phyloP scores from a whole-genome alignment of 2,797 vertebrate genomes.

The Chromis chromis region DNA sequence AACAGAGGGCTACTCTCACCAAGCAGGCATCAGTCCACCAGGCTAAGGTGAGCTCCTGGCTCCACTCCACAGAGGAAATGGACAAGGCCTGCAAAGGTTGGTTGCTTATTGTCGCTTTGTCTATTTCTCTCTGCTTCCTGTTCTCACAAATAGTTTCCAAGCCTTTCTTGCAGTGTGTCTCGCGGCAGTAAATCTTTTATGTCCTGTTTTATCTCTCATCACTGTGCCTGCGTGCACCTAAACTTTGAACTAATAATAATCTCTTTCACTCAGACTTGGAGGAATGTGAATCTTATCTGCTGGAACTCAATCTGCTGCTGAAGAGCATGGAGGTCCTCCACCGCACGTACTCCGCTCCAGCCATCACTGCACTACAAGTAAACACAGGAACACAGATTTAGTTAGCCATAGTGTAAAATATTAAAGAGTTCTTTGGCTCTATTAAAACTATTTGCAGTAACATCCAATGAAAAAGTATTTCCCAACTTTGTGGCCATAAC shows the following conservation, averaged over 20 bases:
- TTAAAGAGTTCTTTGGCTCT: neutral
- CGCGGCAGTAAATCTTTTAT: neutral
- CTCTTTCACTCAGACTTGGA: constrained; percentile 87
- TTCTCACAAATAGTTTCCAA: neutral
- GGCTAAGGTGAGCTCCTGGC: constrained; percentile 88
- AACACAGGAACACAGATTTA: constrained; percentile 14
- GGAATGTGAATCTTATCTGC: constrained; percentile 90
- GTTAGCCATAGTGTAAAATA: neutral
- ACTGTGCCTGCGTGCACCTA: neutral
- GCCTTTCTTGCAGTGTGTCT: neutral
- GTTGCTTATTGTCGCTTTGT: neutral
- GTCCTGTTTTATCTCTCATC: neutral
- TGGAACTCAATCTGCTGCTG: constrained; percentile 94
- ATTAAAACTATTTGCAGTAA: too few species aligned
- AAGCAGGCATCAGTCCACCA: constrained; percentile 91
- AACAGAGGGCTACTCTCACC: constrained; percentile 85
- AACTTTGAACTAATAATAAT: constrained; percentile 8
- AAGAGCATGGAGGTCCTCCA: constrained; percentile 97
- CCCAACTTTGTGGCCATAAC: neutral
- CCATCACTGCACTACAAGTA: constrained; percentile 94
- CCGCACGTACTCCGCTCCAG: constrained; percentile 91
- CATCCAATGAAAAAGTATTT: neutral
- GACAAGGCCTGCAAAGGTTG: constrained; percentile 93
- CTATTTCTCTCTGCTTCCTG: neutral
- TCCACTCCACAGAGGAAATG: constrained; percentile 94